Conservation (phyloP, 2,113 vertebrate species). For the Chamaea fasciata region DNA sequence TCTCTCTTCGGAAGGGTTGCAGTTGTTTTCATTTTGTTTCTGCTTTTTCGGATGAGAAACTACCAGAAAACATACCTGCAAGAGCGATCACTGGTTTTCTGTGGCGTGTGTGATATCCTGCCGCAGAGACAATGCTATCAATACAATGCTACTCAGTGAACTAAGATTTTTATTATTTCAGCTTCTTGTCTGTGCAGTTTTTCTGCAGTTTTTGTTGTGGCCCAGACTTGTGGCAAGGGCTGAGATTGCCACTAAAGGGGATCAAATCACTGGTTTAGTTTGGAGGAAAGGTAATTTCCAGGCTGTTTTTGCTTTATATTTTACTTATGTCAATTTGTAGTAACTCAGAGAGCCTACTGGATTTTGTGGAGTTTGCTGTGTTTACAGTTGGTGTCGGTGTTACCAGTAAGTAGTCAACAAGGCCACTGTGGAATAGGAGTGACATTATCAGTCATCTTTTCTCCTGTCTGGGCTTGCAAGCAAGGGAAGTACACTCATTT, state of each 20-base stretch:
- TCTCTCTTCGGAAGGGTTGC: neutral
- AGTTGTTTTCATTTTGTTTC: neutral
- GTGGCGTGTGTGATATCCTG: neutral
- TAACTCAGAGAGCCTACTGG: neutral
- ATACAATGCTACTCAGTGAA: neutral
- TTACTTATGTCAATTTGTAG: neutral
- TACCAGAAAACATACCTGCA: neutral
- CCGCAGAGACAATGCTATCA: neutral
- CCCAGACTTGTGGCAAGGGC: neutral
- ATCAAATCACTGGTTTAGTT: neutral
- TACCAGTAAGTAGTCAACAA: neutral
- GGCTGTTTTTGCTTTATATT: neutral
- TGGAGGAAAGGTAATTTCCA: neutral
- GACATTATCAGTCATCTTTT: conserved; percentile 25
- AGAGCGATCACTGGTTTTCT: neutral
- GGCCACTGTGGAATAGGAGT: neutral
- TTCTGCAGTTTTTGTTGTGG: neutral
- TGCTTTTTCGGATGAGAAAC: neutral
- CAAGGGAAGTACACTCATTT: neutral
- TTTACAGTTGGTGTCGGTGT: neutral
- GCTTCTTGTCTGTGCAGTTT: neutral
- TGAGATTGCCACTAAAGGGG: neutral
- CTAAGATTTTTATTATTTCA: neutral
- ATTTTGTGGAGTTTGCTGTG: neutral
- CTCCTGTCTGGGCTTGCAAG: conserved; percentile 2